Conservation (phyloP, 2,888 invertebrate species). For the Catocala fraxini region DNA sequence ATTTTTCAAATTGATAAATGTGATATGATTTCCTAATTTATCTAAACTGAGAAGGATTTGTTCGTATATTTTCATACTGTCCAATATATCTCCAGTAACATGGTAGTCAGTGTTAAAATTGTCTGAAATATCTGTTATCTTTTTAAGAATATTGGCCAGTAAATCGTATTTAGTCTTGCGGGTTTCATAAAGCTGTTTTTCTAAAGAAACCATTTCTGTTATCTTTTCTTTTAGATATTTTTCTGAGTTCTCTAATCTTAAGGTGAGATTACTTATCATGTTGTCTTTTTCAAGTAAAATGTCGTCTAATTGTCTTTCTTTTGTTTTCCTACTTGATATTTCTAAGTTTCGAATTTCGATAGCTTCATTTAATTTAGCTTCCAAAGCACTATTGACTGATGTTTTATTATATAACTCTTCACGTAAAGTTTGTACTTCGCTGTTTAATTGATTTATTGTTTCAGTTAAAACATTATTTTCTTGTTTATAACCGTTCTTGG, state of each 20-base stretch:
- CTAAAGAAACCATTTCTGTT: constrained; percentile 37
- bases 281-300: constrained; percentile 43
- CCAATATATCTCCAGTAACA: constrained; percentile 31
- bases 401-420: constrained; percentile 30
- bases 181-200: constrained; percentile 36
- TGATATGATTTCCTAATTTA: constrained; percentile 55
- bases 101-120: constrained; percentile 52
- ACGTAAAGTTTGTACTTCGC: constrained; percentile 34
- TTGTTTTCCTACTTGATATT: constrained; percentile 41
- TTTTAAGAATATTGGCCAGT: constrained; percentile 56
- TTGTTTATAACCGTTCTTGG: constrained; percentile 21
- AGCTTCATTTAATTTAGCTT: constrained; percentile 26
- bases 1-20: constrained; percentile 43
- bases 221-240: constrained; percentile 46
- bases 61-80: constrained; percentile 47
- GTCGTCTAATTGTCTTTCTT: constrained; percentile 44
- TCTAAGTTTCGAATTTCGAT: constrained; percentile 18
- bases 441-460: constrained; percentile 27
- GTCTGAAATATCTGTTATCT: constrained; percentile 48
- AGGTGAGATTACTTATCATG: constrained; percentile 35
- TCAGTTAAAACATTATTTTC: constrained; percentile 31
- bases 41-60: constrained; percentile 60
- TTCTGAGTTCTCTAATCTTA: constrained; percentile 38
- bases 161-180: constrained; percentile 46
- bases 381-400: constrained; percentile 21